These are phyloP conservation scores for Phocoena sinus DNA, from an alignment of 2,113 vertebrate genomes.

Conservation along the genomic window DNA sequence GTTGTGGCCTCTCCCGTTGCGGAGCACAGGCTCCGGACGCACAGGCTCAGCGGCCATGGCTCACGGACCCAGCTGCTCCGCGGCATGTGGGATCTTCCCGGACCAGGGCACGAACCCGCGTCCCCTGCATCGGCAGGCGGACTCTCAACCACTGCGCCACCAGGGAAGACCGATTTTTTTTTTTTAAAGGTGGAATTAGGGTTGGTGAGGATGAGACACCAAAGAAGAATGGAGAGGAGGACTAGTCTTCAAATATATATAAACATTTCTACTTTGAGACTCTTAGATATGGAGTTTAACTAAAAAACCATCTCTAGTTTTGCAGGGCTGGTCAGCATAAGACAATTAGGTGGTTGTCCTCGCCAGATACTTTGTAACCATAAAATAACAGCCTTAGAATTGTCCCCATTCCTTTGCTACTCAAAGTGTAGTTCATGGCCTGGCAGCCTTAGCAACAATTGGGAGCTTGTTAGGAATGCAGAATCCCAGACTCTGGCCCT, in stretches of 20 bases:
- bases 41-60: no score
- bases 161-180: neutral
- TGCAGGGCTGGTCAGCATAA: neutral
- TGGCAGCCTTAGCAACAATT: neutral
- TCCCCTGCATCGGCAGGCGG: no score
- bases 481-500: neutral
- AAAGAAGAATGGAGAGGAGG: neutral
- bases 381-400: neutral
- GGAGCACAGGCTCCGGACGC: no score
- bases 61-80: no score
- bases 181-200: neutral
- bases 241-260: neutral
- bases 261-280: neutral
- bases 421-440: neutral
- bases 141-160: no score
- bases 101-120: no score
- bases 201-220: neutral
- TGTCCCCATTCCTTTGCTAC: neutral
- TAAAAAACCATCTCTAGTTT: neutral
- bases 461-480: neutral
- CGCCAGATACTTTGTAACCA: neutral
- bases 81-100: no score
- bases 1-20: no score
- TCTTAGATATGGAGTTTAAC: neutral
- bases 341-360: neutral